Evolutionary conservation across 1,140 invertebrate genomes (phyloP).

Genomic region (Drosophila mauritiana): DNA sequence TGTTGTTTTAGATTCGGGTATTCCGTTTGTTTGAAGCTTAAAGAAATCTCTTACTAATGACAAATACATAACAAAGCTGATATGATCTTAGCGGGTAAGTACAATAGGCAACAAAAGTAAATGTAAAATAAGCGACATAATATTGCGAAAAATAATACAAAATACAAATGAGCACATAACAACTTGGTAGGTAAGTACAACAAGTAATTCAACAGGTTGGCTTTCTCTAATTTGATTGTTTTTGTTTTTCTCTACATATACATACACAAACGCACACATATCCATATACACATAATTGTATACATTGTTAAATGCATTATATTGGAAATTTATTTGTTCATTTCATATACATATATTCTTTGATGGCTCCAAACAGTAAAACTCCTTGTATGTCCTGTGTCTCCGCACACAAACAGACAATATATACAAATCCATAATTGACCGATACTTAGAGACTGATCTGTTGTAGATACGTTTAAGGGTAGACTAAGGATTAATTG

Average conservation of each 20-base stretch:
- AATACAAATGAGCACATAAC: constrained; percentile 35
- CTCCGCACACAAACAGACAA: constrained; percentile 16
- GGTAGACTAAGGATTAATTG: constrained; percentile 68
- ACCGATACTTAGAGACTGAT: constrained; percentile 54
- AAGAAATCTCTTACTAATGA: constrained; percentile 25
- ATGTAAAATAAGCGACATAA: constrained; percentile 24
- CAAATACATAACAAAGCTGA: constrained; percentile 46
- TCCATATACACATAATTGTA: constrained; percentile 58
- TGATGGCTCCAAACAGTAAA: constrained; percentile 48
- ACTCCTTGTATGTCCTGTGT: constrained; percentile 30
- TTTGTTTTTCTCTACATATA: constrained; percentile 33
- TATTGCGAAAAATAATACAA: constrained; percentile 35
- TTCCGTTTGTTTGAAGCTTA: constrained; percentile 38
- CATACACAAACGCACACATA: constrained; percentile 53
- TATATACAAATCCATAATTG: constrained; percentile 75
- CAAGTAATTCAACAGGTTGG: constrained; percentile 68
- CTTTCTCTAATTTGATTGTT: constrained; percentile 33
- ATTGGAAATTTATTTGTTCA: constrained; percentile 66
- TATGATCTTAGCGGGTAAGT: constrained; percentile 59
- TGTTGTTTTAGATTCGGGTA: constrained; percentile 35
- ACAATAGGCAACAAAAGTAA: constrained; percentile 54
- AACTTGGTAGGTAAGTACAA: constrained; percentile 68
- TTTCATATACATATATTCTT: constrained; percentile 34
- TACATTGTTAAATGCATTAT: constrained; percentile 73
- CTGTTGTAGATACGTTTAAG: constrained; percentile 36